A percentile compares a stretch with the other conserved stretches of the same genome.
These are phyloP conservation scores for Dysidea cf. avara DNA, from an alignment of 37 sponge, comb jelly and placozoan species.

Conservation along the genomic window DNA sequence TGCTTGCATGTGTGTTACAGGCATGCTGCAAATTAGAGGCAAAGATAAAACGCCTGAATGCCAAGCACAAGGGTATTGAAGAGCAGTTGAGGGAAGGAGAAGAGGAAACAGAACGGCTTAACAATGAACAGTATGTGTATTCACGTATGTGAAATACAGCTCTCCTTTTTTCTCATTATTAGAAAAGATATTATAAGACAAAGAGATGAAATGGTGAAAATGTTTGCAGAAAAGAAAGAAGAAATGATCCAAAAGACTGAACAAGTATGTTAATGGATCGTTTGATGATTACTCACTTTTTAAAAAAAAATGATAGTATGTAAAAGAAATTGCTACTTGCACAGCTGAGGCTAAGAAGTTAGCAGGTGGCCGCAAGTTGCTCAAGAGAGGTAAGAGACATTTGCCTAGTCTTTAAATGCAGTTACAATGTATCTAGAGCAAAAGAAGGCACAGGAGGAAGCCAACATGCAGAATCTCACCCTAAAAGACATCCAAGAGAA, in stretches of 20 bases:
- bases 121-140: too few relatives aligned
- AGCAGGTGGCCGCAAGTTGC: neutral
- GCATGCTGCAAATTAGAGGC: too few relatives aligned
- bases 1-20: too few relatives aligned
- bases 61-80: too few relatives aligned
- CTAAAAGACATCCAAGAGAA: constrained; percentile 28
- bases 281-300: neutral
- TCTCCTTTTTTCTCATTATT: too few relatives aligned
- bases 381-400: constrained; percentile 32
- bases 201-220: neutral
- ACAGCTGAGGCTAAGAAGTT: constrained; percentile 15
- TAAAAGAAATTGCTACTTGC: constrained; percentile 29
- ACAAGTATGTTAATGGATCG: neutral
- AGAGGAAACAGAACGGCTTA: too few relatives aligned
- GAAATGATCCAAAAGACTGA: constrained; percentile 10
- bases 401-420: neutral
- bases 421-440: constrained; percentile 11
- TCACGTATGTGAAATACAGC: too few relatives aligned
- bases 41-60: too few relatives aligned
- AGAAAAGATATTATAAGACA: too few relatives aligned
- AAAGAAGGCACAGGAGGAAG: constrained; percentile 22
- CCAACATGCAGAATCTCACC: constrained; percentile 8
- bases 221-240: constrained; percentile 15
- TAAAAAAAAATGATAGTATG: constrained; percentile 16
- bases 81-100: too few relatives aligned